Evolutionary conservation across 2,797 vertebrate genomes (phyloP).

Genomic region (Lacerta viridis): DNA sequence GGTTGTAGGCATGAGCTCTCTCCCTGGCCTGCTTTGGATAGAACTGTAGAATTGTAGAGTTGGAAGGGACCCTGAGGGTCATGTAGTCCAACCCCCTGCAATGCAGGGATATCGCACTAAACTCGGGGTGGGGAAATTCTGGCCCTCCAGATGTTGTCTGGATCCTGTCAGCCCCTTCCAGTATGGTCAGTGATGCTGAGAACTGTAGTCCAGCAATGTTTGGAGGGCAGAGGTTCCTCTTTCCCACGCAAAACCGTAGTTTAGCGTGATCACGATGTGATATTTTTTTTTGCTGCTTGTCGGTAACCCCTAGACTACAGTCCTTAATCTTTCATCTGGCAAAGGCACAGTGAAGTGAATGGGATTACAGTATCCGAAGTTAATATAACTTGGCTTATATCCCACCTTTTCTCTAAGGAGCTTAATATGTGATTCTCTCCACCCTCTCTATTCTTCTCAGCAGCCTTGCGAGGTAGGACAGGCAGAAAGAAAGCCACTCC

Average conservation of each 20-base stretch:
- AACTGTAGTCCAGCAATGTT: not conserved
- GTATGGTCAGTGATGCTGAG: not conserved
- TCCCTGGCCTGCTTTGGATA: not conserved
- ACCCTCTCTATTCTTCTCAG: not conserved
- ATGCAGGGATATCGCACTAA: not conserved
- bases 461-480: not conserved
- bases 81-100: no score
- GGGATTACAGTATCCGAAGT: not conserved
- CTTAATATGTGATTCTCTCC: not conserved
- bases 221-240: not conserved
- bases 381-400: not conserved
- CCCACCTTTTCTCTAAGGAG: not conserved
- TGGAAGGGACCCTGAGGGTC: no score
- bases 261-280: not conserved
- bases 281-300: not conserved
- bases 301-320: not conserved
- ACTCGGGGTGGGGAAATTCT: not conserved
- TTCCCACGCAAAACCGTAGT: not conserved
- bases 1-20: not conserved
- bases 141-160: not conserved
- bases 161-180: not conserved
- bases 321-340: not conserved
- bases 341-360: no score
- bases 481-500: not conserved
- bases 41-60: no score